Percentiles rank a stretch among this genome's conserved stretches.
These are phyloP conservation scores for Alcis repandata DNA, from an alignment of 2,888 invertebrate genomes.

Conservation along the genomic window DNA sequence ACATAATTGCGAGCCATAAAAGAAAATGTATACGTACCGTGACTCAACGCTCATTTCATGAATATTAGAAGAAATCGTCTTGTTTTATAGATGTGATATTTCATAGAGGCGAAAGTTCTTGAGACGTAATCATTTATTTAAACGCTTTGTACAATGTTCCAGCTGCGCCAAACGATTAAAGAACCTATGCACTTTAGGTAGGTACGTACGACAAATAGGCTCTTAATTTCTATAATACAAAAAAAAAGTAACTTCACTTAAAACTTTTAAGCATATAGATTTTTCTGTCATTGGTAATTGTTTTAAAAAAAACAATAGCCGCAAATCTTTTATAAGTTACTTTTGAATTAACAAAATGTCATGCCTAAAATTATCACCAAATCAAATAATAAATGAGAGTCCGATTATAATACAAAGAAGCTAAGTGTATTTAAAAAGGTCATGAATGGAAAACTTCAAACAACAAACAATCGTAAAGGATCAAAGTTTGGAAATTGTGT, in stretches of 20 bases:
- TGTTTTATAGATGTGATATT: constrained; percentile 23
- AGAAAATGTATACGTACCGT: not conserved
- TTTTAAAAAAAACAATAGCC: too few species aligned
- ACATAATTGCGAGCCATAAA: constrained; percentile 1
- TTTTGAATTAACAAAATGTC: not conserved
- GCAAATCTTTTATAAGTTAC: not conserved
- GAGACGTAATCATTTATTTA: constrained; percentile 49
- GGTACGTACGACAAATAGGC: not conserved
- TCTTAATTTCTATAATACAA: not conserved
- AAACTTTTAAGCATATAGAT: too few species aligned
- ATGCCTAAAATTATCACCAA: not conserved
- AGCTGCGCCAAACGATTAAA: constrained; percentile 49
- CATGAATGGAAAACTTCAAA: constrained; percentile 39
- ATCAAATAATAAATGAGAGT: constrained; percentile 13
- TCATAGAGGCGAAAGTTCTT: constrained; percentile 24
- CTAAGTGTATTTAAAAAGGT: constrained; percentile 33
- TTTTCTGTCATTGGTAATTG: too few species aligned
- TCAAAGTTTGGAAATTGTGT: constrained; percentile 47
- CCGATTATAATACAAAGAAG: constrained; percentile 30
- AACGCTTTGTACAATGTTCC: constrained; percentile 48
- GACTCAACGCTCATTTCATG: constrained; percentile 15
- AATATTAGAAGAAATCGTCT: constrained; percentile 16
- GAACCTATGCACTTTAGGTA: constrained; percentile 3
- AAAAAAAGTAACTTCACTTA: not conserved
- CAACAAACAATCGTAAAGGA: constrained; percentile 48